Conservation (phyloP, 2,888 invertebrate species). For the Netelia melanura region DNA sequence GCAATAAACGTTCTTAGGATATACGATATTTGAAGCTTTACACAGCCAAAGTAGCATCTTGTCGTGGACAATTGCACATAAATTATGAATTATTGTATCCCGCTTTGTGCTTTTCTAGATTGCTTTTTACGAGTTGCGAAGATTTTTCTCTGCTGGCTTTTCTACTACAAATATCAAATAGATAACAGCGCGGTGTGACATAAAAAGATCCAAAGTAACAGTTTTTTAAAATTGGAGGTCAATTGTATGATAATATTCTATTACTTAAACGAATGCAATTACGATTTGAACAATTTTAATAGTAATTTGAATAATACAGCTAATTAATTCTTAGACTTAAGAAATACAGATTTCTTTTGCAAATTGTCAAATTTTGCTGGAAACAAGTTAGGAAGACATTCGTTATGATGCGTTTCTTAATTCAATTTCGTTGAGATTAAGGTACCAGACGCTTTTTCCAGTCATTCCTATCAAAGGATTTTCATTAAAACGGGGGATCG, state of each 20-base stretch:
- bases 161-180: background rate
- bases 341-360: no score
- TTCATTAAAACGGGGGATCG: slow-evolving; percentile 51
- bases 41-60: slow-evolving; percentile 40
- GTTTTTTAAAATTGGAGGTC: no score
- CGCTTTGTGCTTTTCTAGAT: slow-evolving; percentile 1
- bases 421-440: background rate
- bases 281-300: no score
- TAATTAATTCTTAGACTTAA: no score
- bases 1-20: slow-evolving; percentile 46
- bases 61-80: slow-evolving; percentile 29
- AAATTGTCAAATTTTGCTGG: no score
- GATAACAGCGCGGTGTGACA: background rate
- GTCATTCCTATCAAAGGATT: background rate
- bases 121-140: slow-evolving; percentile 26
- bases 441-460: background rate
- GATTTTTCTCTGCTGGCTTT: background rate
- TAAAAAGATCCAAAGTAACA: background rate
- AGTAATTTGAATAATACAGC: no score
- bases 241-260: no score
- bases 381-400: background rate
- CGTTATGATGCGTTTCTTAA: background rate
- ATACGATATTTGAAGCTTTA: slow-evolving; percentile 37
- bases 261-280: no score
- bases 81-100: slow-evolving; percentile 46